phyloP scores from a whole-genome alignment of 1,140 invertebrate genomes.

The Aphis craccivora region DNA sequence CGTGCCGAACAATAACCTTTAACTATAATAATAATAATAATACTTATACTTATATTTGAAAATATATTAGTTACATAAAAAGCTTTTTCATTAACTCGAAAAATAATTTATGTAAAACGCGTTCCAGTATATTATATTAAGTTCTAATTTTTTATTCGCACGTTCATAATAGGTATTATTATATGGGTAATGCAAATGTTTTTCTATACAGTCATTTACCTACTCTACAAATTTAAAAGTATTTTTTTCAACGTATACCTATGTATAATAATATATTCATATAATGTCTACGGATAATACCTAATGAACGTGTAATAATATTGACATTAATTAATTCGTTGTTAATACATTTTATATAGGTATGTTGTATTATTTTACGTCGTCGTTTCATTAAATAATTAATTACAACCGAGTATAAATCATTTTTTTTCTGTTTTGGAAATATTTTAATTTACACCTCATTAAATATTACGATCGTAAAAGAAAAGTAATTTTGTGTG shows the following conservation, averaged over 20 bases:
- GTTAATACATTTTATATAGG: background rate
- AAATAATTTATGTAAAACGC: background rate
- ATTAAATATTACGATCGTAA: background rate
- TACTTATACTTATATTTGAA: background rate
- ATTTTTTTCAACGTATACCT: background rate
- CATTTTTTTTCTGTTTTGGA: background rate
- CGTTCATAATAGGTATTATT: background rate
- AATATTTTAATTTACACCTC: constrained; percentile 32
- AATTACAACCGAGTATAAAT: constrained; percentile 20
- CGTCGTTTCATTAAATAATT: constrained; percentile 9
- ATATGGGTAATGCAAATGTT: background rate
- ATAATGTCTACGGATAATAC: background rate
- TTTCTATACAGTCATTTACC: background rate
- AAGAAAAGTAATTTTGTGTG: constrained; percentile 26
- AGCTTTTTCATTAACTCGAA: constrained; percentile 11
- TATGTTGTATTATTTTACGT: background rate
- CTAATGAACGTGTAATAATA: background rate
- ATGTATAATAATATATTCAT: background rate
- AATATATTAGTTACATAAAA: constrained; percentile 3
- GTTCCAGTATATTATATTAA: background rate
- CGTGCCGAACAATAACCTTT: background rate
- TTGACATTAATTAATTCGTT: constrained; percentile 12
- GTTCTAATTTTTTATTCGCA: background rate
- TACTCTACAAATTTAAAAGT: background rate
- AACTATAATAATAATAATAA: background rate